Percentiles rank a stretch among this genome's conserved stretches.
phyloP scores from a whole-genome alignment of 2,797 vertebrate species.

The Peromyscus aztecus region DNA sequence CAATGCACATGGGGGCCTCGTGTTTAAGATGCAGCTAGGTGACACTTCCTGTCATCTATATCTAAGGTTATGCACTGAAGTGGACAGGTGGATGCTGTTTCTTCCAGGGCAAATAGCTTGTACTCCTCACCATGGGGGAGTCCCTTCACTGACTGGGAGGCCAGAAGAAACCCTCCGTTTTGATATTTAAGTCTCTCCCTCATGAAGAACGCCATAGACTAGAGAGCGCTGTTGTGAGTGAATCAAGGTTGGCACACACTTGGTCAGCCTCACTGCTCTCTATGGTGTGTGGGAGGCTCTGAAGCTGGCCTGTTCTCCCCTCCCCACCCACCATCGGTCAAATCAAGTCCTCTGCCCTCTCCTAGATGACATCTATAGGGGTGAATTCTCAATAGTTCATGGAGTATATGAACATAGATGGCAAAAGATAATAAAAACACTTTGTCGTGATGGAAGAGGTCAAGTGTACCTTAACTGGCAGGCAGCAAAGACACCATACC shows the following conservation, averaged over 20 bases:
- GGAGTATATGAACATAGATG: neutral
- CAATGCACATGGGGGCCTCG: fast-evolving
- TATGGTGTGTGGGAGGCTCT: neutral
- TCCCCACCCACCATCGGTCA: fast-evolving
- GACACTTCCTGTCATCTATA: neutral
- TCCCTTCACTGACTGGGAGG: neutral
- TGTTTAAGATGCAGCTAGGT: neutral
- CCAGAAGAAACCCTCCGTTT: neutral
- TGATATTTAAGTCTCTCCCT: neutral
- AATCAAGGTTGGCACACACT: neutral
- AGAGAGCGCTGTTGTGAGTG: neutral
- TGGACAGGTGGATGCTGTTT: neutral
- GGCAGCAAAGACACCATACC: too few species aligned
- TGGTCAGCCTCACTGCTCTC: neutral
- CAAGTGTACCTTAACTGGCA: too few species aligned
- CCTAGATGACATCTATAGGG: neutral
- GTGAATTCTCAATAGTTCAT: neutral
- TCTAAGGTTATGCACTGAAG: neutral
- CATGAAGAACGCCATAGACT: neutral
- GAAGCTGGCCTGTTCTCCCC: too few species aligned
- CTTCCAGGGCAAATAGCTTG: neutral
- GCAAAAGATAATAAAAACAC: neutral
- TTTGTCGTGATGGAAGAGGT: neutral
- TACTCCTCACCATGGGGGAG: neutral
- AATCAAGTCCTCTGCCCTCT: neutral